phyloP scores from a whole-genome alignment of 2,113 vertebrate species.

The Entelurus aequoreus region DNA sequence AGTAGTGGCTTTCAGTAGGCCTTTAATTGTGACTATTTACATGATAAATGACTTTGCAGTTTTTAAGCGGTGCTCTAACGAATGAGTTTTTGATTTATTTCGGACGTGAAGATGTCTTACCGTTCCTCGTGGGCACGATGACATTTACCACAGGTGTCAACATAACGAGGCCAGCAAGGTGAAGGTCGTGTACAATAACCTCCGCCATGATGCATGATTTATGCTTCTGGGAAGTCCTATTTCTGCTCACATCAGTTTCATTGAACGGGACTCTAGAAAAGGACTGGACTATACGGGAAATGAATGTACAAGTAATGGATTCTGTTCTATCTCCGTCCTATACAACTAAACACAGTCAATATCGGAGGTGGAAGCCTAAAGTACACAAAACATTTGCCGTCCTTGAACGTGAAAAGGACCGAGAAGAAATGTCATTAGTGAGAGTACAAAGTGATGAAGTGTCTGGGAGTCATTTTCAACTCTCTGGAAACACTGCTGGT shows the following conservation, averaged over 20 bases:
- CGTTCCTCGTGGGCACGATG: neutral
- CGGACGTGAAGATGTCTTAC: neutral
- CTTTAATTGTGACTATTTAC: too few relatives aligned
- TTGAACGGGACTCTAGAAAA: neutral
- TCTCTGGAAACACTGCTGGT: too few relatives aligned
- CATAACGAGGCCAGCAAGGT: neutral
- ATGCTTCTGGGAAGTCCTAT: neutral
- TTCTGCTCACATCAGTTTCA: neutral
- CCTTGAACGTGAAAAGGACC: too few relatives aligned
- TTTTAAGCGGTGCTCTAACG: neutral
- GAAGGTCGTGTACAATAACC: too few relatives aligned
- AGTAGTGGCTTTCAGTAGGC: too few relatives aligned
- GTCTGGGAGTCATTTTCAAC: too few relatives aligned
- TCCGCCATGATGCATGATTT: neutral
- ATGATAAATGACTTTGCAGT: too few relatives aligned
- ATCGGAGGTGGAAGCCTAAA: too few relatives aligned
- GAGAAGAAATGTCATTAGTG: too few relatives aligned
- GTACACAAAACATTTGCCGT: too few relatives aligned
- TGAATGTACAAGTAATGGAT: neutral
- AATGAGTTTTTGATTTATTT: neutral
- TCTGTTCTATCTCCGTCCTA: neutral
- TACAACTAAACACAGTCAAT: neutral
- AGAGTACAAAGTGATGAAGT: too few relatives aligned
- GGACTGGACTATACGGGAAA: neutral
- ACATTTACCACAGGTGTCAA: neutral